phyloP scores from a whole-genome alignment of 2,888 invertebrate species.

The Noctuana brunneofusca region DNA sequence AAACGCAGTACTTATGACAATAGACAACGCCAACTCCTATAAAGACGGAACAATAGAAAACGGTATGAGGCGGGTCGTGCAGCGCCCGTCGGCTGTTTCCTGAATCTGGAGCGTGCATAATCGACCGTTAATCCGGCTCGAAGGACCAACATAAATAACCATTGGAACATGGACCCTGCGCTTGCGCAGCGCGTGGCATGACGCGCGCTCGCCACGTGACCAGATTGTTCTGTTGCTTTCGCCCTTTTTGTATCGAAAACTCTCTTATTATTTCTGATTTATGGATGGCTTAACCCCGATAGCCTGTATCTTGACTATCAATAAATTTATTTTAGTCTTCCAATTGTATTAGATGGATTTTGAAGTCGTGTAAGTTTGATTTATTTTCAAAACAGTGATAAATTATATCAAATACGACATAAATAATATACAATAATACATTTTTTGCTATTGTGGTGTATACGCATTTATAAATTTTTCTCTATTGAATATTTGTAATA shows the following conservation, averaged over 20 bases:
- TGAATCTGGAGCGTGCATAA: slow-evolving; percentile 80
- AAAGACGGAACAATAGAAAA: slow-evolving; percentile 53
- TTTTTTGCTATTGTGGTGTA: background rate
- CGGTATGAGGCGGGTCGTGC: slow-evolving; percentile 56
- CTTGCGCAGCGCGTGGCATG: slow-evolving; percentile 69
- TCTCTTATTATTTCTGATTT: slow-evolving; percentile 42
- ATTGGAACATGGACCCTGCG: slow-evolving; percentile 53
- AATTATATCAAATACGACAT: background rate
- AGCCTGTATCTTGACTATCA: slow-evolving; percentile 18
- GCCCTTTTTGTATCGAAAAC: slow-evolving; percentile 69
- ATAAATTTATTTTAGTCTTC: slow-evolving; percentile 24
- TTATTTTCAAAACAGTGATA: slow-evolving; percentile 1
- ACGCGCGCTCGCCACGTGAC: slow-evolving; percentile 79
- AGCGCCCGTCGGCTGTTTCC: slow-evolving; percentile 65
- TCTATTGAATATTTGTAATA: background rate
- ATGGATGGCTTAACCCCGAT: slow-evolving; percentile 34
- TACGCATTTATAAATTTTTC: background rate
- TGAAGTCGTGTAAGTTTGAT: slow-evolving; percentile 15
- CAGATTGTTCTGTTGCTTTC: slow-evolving; percentile 63
- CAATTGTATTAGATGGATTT: slow-evolving; percentile 17
- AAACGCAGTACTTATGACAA: background rate
- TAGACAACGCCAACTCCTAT: background rate
- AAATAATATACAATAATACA: background rate
- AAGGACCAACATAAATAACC: slow-evolving; percentile 63
- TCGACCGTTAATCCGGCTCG: slow-evolving; percentile 75